Evolutionary conservation across 2,888 invertebrate species (phyloP).

Genomic region (Pterostichus niger): DNA sequence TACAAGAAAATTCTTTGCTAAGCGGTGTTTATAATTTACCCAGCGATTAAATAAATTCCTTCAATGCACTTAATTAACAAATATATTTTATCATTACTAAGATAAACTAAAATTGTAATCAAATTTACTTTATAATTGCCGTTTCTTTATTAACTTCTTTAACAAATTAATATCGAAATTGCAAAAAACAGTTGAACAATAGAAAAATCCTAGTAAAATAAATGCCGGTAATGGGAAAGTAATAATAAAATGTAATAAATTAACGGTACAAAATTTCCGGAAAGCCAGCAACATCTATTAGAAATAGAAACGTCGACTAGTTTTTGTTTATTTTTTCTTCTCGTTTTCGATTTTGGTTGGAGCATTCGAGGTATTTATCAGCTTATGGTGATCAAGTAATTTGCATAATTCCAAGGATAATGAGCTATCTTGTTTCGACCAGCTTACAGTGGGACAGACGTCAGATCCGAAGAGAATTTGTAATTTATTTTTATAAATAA

Average conservation of each 20-base stretch:
- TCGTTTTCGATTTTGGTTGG: slow-evolving; percentile 27
- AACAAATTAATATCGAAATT: not conserved
- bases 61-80: slow-evolving; percentile 47
- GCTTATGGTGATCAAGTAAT: slow-evolving; percentile 55
- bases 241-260: not conserved
- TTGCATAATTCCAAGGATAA: slow-evolving; percentile 61
- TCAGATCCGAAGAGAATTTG: slow-evolving; percentile 55
- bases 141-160: not conserved
- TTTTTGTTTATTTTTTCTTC: slow-evolving; percentile 18
- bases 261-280: slow-evolving; percentile 18
- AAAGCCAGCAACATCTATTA: not conserved
- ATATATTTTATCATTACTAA: slow-evolving; percentile 11
- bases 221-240: not conserved
- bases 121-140: not conserved
- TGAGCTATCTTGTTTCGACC: slow-evolving; percentile 53
- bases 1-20: slow-evolving; percentile 54
- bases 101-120: not conserved
- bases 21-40: slow-evolving; percentile 51
- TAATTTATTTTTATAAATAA: slow-evolving; percentile 63
- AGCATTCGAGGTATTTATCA: slow-evolving; percentile 56
- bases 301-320: slow-evolving; percentile 13
- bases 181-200: not conserved
- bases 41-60: slow-evolving; percentile 49
- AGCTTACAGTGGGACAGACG: slow-evolving; percentile 48
- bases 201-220: not conserved